phyloP scores from a whole-genome alignment of 2,888 invertebrate genomes.

The Lycophotia porphyrea region DNA sequence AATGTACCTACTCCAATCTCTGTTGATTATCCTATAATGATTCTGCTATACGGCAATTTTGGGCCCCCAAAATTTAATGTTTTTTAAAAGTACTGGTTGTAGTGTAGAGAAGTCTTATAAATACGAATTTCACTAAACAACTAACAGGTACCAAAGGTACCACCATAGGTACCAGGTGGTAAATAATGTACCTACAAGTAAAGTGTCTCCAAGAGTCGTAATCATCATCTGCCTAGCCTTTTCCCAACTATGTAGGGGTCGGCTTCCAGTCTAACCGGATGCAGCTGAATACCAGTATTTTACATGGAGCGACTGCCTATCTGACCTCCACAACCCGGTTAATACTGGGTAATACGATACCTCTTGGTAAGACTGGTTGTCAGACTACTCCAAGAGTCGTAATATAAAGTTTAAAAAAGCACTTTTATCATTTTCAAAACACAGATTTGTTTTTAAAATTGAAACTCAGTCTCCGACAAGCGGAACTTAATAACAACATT shows the following conservation, averaged over 20 bases:
- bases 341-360: too few species aligned
- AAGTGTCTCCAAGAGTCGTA: not conserved
- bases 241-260: too few species aligned
- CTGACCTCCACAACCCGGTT: too few species aligned
- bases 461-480: conserved; percentile 5
- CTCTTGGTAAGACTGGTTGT: too few species aligned
- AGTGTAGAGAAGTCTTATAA: not conserved
- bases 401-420: not conserved
- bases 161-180: too few species aligned
- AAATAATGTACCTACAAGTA: not conserved
- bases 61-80: not conserved
- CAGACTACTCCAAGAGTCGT: too few species aligned
- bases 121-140: not conserved
- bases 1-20: too few species aligned
- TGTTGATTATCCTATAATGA: not conserved
- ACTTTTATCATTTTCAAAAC: not conserved
- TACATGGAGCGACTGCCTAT: too few species aligned
- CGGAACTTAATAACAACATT: conserved; percentile 41
- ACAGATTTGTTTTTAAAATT: conserved; percentile 16
- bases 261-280: too few species aligned
- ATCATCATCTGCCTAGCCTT: too few species aligned
- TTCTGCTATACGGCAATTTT: not conserved
- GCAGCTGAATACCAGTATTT: too few species aligned
- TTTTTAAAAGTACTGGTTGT: not conserved
- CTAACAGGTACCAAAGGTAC: too few species aligned